These are phyloP conservation scores for Eptesicus fuscus DNA, from an alignment of 2,113 vertebrate species.

Conservation along the genomic window DNA sequence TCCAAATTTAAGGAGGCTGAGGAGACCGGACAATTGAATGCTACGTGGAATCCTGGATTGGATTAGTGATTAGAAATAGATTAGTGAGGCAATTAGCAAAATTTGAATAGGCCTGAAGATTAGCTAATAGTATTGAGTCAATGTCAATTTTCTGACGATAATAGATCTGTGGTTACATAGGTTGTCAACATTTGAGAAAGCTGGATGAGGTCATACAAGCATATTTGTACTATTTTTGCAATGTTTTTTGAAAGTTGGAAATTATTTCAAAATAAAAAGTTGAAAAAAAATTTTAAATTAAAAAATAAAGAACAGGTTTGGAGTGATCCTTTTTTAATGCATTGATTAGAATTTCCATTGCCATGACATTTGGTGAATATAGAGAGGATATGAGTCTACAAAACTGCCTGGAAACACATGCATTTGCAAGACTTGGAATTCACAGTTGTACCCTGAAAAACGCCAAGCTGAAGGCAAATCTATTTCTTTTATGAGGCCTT, in stretches of 20 bases:
- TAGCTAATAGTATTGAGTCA: neutral
- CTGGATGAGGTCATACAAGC: neutral
- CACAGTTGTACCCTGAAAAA: neutral
- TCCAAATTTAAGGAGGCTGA: neutral
- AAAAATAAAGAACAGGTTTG: slow-evolving; percentile 8
- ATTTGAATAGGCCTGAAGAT: neutral
- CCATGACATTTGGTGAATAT: neutral
- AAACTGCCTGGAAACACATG: neutral
- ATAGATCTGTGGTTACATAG: neutral
- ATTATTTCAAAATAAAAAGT: slow-evolving; percentile 46
- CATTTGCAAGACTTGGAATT: slow-evolving; percentile 30
- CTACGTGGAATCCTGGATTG: neutral
- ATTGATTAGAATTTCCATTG: slow-evolving; percentile 34
- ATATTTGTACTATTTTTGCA: neutral
- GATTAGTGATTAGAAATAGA: neutral
- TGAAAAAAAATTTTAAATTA: neutral
- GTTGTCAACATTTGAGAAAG: neutral
- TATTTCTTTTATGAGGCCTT: slow-evolving; percentile 45
- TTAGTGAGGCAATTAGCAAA: neutral
- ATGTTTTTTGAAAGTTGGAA: neutral
- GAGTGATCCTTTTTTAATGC: neutral
- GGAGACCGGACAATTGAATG: neutral
- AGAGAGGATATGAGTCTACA: neutral
- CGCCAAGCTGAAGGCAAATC: neutral
- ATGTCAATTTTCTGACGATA: neutral